Base-by-base conservation (phyloP, 2,888 invertebrate genomes). In the Spatulosminthurus flaviceps region DNA sequence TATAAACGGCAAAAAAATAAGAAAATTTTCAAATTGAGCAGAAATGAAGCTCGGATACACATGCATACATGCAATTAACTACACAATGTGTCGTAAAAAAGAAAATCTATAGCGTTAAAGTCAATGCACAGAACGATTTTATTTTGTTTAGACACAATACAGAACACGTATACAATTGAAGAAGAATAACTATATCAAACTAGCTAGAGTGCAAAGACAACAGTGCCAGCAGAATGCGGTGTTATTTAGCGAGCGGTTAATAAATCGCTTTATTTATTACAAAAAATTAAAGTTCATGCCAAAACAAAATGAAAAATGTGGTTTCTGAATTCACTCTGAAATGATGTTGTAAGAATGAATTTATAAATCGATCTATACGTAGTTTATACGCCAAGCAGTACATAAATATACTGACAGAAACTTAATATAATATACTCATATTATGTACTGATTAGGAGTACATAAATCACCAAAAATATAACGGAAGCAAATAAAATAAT, bases 51-150 rank as follows among this genome's bases (percentile, higher is more conserved):
- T 70, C 41, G 28, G 70, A 41, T 70, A 70, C 42, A 70, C 70
- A 70, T 70, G 70, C 70, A 70, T 21, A 70, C 70, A 70, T 70
- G 70, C 70, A 70, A 70, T 70, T 41, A 70, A 70, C 70, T 70
- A 70, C 70, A 70, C 70, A 70, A 70, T 70, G 70, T 70, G 70
- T 41, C 70, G 70, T 70, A 70, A 70, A 34, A 41, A 64, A 22
- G 28, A 70, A 69, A 70, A 70, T 70, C 34, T 70, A 70, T 70
- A 70, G 70, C 70, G 70, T 70, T 70, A 70, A 67, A 28, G 67
- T 67, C 67, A 28, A 21, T 70, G 70, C 41, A 70, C 70, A 70
- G 70, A 70, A 70, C 42, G 41, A 70, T 70, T 70, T 70, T 70
- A 70, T 70, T 70, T 70, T 70, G 34, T 28, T 41, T 70, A 70